These are phyloP conservation scores for Bombus difficillimus DNA, from an alignment of 1,140 invertebrate genomes.

Conservation along the genomic window DNA sequence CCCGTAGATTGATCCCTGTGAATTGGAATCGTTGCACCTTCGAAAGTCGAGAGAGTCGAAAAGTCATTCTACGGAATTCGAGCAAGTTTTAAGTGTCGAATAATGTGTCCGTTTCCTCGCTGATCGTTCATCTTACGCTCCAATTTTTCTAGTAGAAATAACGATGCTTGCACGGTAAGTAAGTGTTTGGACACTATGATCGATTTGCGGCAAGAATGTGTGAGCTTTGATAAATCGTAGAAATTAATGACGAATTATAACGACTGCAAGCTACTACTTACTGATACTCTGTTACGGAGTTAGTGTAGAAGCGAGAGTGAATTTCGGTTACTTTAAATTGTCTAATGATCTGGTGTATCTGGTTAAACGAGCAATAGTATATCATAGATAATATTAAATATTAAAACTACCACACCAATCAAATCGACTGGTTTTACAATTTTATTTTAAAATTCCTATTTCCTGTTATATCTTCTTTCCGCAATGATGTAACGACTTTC, in stretches of 20 bases:
- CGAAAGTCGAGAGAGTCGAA: not conserved
- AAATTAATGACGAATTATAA: not conserved
- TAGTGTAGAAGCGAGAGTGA: no score
- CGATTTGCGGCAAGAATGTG: not conserved
- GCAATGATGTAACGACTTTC: no score
- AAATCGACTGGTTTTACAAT: no score
- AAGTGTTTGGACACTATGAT: no score
- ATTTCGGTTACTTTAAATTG: not conserved
- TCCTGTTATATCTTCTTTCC: no score
- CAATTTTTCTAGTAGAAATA: not conserved
- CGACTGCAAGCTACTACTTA: not conserved
- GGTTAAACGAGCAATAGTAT: no score
- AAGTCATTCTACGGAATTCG: not conserved
- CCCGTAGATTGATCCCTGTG: not conserved
- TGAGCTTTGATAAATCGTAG: not conserved
- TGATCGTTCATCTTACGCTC: not conserved
- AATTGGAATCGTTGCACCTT: not conserved
- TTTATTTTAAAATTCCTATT: no score
- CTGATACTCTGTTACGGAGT: not conserved
- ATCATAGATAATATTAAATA: no score
- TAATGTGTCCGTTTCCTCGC: not conserved
- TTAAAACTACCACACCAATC: no score
- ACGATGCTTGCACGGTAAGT: no score
- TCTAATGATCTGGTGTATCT: no score
- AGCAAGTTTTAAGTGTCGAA: not conserved